These are phyloP conservation scores for Lacanobia oleracea DNA, from an alignment of 2,888 invertebrate genomes.

Conservation along the genomic window DNA sequence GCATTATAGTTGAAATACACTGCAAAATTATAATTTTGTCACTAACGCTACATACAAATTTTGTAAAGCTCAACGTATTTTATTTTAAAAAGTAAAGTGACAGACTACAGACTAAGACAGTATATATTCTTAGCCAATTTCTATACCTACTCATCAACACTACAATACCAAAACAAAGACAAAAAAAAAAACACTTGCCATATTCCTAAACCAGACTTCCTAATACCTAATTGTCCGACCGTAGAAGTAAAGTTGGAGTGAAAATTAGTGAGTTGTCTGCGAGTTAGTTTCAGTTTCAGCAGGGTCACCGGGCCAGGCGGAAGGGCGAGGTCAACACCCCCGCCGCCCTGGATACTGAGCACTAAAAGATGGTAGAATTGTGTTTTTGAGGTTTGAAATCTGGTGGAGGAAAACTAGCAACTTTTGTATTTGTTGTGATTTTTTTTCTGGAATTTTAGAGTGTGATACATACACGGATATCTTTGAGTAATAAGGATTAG, in stretches of 20 bases:
- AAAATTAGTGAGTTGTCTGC: constrained; percentile 64
- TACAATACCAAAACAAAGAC: background rate
- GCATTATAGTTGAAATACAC: too few relatives aligned
- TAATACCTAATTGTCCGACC: constrained; percentile 57
- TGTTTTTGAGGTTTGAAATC: constrained; percentile 38
- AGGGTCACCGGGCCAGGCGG: constrained; percentile 74
- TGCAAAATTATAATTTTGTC: too few relatives aligned
- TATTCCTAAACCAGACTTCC: constrained; percentile 22
- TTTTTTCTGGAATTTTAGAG: background rate
- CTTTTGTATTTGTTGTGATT: background rate
- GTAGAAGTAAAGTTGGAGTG: constrained; percentile 56
- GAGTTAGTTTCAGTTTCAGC: constrained; percentile 77
- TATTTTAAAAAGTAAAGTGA: too few relatives aligned
- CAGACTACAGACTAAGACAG: too few relatives aligned
- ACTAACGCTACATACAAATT: background rate
- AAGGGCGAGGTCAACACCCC: constrained; percentile 80
- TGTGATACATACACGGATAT: background rate
- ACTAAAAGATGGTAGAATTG: constrained; percentile 58
- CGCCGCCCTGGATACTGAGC: constrained; percentile 69
- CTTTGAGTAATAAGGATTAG: background rate
- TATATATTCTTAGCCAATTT: background rate
- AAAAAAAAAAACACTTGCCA: background rate
- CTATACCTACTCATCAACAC: background rate
- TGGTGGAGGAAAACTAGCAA: background rate
- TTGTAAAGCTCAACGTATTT: background rate